Evolutionary conservation across 2,888 invertebrate genomes (phyloP).

Genomic region (Scelioninae gen. 2): DNA sequence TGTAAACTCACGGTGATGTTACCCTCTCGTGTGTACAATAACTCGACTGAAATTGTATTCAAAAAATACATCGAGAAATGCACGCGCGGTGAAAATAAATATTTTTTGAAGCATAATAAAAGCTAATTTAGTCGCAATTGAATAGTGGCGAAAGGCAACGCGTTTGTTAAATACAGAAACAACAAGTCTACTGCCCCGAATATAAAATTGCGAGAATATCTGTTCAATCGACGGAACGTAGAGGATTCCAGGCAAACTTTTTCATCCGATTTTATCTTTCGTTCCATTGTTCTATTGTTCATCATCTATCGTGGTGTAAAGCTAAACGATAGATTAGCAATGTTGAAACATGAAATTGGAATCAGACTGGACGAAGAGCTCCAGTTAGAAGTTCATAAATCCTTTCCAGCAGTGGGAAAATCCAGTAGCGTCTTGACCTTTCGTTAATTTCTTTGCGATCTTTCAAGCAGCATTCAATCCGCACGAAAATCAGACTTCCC

Average conservation of each 20-base stretch:
- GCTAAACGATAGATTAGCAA: constrained; percentile 1
- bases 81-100: background rate
- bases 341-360: background rate
- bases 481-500: constrained; percentile 32
- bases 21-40: background rate
- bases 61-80: background rate
- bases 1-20: no score
- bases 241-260: background rate
- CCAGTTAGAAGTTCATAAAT: constrained; percentile 20
- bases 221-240: background rate
- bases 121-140: constrained; percentile 5
- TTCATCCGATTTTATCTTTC: background rate
- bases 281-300: constrained; percentile 2
- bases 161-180: background rate
- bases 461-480: constrained; percentile 47
- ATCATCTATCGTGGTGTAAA: constrained; percentile 11
- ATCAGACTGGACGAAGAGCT: background rate
- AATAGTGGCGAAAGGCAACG: background rate
- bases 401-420: no score
- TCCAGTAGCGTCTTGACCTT: constrained; percentile 14
- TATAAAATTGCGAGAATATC: background rate
- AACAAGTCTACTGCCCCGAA: background rate
- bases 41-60: background rate
- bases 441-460: constrained; percentile 35
- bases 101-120: background rate